phyloP scores from a whole-genome alignment of 2,797 vertebrate genomes.

The Adrianichthys oophorus region DNA sequence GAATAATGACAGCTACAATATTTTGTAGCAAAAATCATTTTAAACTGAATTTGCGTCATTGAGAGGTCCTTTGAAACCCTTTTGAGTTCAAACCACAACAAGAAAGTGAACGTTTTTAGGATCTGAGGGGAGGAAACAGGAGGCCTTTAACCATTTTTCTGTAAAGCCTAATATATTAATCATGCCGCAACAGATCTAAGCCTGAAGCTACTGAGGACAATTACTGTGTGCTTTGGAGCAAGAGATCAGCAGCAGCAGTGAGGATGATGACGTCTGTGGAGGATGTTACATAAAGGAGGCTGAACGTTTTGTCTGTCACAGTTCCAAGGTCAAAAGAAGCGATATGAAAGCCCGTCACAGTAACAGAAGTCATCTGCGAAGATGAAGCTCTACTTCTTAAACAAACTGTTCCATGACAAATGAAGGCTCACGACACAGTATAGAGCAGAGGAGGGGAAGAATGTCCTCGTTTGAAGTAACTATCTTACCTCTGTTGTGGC shows the following conservation, averaged over 20 bases:
- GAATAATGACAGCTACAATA: no score
- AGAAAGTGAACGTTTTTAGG: background rate
- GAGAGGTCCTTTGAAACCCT: no score
- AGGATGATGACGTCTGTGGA: conserved; percentile 68
- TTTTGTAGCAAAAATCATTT: no score
- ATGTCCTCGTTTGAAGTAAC: conserved; percentile 12
- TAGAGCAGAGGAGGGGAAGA: background rate
- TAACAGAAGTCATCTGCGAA: conserved; percentile 71
- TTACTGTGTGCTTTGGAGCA: conserved; percentile 61
- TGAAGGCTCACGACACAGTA: background rate
- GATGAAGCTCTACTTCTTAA: conserved; percentile 49
- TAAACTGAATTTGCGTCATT: no score
- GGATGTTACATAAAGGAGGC: conserved; percentile 74
- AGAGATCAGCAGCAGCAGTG: conserved; percentile 57
- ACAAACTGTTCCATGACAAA: conserved; percentile 19
- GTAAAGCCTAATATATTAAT: conserved; percentile 55
- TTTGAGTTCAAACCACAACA: no score
- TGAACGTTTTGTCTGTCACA: conserved; percentile 78
- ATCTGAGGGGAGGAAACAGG: background rate
- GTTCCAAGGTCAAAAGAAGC: conserved; percentile 73
- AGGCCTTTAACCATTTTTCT: conserved; percentile 1
- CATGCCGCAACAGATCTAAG: conserved; percentile 43
- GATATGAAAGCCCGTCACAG: conserved; percentile 74
- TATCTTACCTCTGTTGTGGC: conserved; percentile 5
- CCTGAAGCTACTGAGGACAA: conserved; percentile 61